These are phyloP conservation scores for Leucophenga montana DNA, from an alignment of 2,888 invertebrate genomes.

Conservation along the genomic window DNA sequence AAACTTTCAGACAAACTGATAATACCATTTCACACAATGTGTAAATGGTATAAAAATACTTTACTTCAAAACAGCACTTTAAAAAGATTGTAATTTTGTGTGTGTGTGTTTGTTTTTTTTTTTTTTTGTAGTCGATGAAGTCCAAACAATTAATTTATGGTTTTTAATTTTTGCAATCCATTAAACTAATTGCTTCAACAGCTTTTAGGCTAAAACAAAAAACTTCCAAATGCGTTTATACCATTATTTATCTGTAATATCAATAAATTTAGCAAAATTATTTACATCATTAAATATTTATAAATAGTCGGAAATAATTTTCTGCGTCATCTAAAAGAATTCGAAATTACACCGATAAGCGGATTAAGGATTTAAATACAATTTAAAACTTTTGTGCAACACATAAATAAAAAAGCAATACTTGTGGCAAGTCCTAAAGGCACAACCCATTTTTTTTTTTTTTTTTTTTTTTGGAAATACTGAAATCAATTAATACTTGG, in stretches of 20 bases:
- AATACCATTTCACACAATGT: no score
- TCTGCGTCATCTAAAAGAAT: no score
- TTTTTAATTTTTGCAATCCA: conserved; percentile 49
- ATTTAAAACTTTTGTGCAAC: not conserved
- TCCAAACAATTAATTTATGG: conserved; percentile 40
- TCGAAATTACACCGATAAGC: not conserved
- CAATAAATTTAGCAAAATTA: not conserved
- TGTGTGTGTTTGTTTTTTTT: no score
- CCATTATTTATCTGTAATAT: no score
- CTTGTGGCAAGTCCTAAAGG: no score
- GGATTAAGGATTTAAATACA: not conserved
- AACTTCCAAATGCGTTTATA: no score
- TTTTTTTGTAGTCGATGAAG: not conserved
- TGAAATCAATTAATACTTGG: not conserved
- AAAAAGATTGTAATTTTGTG: not conserved
- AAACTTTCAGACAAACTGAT: no score
- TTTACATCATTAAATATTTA: conserved; percentile 3
- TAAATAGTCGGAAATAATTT: not conserved
- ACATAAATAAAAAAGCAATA: not conserved
- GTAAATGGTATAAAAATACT: no score
- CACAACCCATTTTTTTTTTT: no score
- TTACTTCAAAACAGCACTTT: no score
- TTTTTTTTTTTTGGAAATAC: not conserved
- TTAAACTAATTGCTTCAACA: conserved; percentile 47
- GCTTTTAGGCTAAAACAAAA: conserved; percentile 13